Conservation (phyloP, 1,140 invertebrate genomes). For the Drosophila chauvacae region DNA sequence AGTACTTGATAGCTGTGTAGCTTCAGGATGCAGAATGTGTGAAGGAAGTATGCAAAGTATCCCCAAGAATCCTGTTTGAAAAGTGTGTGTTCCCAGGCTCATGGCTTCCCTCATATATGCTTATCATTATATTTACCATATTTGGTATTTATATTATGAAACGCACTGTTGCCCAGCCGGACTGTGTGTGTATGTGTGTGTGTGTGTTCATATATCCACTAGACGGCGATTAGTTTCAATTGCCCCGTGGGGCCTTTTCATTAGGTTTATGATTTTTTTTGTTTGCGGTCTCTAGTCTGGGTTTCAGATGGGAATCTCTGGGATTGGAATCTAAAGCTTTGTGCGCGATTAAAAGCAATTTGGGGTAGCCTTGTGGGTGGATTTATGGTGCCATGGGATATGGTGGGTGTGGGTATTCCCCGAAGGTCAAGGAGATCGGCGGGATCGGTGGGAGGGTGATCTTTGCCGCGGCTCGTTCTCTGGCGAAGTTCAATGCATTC, state of each 20-base stretch:
- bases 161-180: constrained; percentile 18
- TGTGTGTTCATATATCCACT: constrained; percentile 5
- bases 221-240: constrained; percentile 76
- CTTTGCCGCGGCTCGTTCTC: no score
- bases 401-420: constrained; percentile 28
- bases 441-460: no score
- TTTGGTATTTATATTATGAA: neutral
- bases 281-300: constrained; percentile 3
- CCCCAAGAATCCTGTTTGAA: neutral
- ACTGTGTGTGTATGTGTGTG: constrained; percentile 1
- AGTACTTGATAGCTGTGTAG: neutral
- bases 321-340: constrained; percentile 7
- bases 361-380: neutral
- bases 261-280: constrained; percentile 37
- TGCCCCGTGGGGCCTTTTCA: constrained; percentile 55
- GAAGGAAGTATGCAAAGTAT: neutral
- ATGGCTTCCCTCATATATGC: neutral
- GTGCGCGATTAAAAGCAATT: constrained; percentile 37
- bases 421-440: constrained; percentile 29
- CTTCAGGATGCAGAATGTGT: no score
- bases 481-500: constrained; percentile 37
- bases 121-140: neutral
- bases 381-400: no score
- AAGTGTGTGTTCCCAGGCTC: neutral
- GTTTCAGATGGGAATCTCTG: constrained; percentile 1